A percentile compares a stretch with the other conserved stretches of the same genome.
phyloP scores from a whole-genome alignment of 2,888 invertebrate genomes.

The Cylloceria caligata region DNA sequence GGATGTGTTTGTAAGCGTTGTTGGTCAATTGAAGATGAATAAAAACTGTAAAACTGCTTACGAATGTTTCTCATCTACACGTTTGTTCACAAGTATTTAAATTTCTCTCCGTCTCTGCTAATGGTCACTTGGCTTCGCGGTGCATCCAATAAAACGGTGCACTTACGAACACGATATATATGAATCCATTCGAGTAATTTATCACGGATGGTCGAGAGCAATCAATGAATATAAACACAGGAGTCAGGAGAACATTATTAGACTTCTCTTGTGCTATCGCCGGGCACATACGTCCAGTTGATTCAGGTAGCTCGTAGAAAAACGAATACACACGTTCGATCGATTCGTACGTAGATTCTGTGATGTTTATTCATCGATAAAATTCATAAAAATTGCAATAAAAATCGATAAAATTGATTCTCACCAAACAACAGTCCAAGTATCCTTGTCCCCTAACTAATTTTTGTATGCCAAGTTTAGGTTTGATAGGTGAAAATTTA shows the following conservation, averaged over 20 bases:
- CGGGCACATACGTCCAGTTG: conserved; percentile 43
- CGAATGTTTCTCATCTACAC: background rate
- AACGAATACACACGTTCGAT: conserved; percentile 64
- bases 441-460: too few species aligned
- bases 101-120: background rate
- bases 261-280: conserved; percentile 33
- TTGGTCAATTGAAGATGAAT: too few species aligned
- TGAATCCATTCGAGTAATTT: conserved; percentile 32
- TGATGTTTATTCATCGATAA: conserved; percentile 56
- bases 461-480: too few species aligned
- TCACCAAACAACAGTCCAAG: too few species aligned
- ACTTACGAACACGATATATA: conserved; percentile 6
- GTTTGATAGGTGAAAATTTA: too few species aligned
- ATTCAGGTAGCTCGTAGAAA: conserved; percentile 54
- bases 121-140: conserved; percentile 1
- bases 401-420: too few species aligned
- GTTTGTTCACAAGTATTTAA: background rate
- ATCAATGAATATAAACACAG: conserved; percentile 39
- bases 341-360: conserved; percentile 44
- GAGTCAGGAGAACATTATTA: background rate
- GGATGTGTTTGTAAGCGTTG: too few species aligned
- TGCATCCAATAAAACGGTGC: conserved; percentile 25
- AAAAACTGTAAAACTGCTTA: background rate
- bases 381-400: too few species aligned
- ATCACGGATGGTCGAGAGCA: conserved; percentile 39